Percentiles rank a stretch among this genome's conserved stretches.
phyloP scores from a whole-genome alignment of 2,113 vertebrate species.

The Spea multiplicata region DNA sequence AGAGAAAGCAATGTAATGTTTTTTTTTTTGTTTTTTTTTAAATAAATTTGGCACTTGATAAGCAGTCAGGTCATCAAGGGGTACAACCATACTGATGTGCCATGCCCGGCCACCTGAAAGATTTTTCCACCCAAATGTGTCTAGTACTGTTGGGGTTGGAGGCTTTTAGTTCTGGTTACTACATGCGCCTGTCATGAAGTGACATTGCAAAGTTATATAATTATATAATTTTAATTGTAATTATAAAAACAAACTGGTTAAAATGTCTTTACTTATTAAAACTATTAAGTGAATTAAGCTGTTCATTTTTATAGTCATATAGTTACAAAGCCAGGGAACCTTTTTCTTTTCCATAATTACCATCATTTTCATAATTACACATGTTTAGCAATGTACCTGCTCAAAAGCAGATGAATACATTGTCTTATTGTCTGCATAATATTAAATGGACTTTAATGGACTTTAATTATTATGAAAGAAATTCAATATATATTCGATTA shows the following conservation, averaged over 20 bases:
- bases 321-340: not conserved
- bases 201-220: not conserved
- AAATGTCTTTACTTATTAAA: not conserved
- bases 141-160: too few relatives aligned
- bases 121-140: too few relatives aligned
- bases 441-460: conserved; percentile 6
- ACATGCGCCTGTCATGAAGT: too few relatives aligned
- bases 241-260: not conserved
- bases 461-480: conserved; percentile 2
- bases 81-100: too few relatives aligned
- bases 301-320: conserved; percentile 1
- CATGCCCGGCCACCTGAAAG: too few relatives aligned
- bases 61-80: too few relatives aligned
- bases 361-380: conserved; percentile 11
- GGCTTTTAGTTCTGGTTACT: too few relatives aligned
- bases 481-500: not conserved
- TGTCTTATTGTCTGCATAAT: not conserved
- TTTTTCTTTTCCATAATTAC: not conserved
- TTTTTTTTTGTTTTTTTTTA: too few relatives aligned
- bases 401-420: not conserved
- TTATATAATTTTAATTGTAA: not conserved
- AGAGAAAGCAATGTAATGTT: too few relatives aligned
- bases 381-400: not conserved
- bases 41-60: too few relatives aligned
- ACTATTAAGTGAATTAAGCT: not conserved